These are phyloP conservation scores for Thymelicus acteon DNA, from an alignment of 2,888 invertebrate genomes.

Conservation along the genomic window DNA sequence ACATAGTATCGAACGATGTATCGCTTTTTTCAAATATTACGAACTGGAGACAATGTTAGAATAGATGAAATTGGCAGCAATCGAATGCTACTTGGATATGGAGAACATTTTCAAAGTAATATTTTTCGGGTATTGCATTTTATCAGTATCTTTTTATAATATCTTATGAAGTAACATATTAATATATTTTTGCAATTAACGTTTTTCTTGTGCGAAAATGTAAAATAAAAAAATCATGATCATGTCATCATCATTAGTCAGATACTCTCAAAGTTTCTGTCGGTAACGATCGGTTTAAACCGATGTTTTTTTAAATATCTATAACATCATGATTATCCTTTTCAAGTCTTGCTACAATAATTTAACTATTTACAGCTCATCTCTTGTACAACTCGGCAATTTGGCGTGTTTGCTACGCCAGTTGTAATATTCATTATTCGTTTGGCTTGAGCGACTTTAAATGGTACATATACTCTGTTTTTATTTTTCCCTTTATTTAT, in stretches of 20 bases:
- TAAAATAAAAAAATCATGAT: too few relatives aligned
- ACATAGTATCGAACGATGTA: conserved; percentile 48
- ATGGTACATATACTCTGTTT: conserved; percentile 68
- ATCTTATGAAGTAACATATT: too few relatives aligned
- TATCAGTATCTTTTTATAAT: too few relatives aligned
- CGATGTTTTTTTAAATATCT: neutral
- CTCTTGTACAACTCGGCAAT: conserved; percentile 50
- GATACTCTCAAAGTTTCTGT: too few relatives aligned
- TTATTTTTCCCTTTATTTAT: conserved; percentile 69
- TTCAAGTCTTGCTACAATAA: neutral
- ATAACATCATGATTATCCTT: neutral
- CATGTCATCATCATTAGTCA: too few relatives aligned
- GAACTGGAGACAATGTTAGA: conserved; percentile 2
- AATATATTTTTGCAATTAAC: too few relatives aligned
- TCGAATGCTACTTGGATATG: neutral
- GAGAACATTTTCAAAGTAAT: neutral
- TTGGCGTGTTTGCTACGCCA: conserved; percentile 62
- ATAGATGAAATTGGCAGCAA: conserved; percentile 5
- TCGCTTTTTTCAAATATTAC: conserved; percentile 21
- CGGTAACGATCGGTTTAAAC: too few relatives aligned
- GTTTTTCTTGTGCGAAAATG: too few relatives aligned
- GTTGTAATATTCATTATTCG: conserved; percentile 78
- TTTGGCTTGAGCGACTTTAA: conserved; percentile 75
- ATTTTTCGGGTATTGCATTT: too few relatives aligned
- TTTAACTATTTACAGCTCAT: conserved; percentile 20